These are phyloP conservation scores for Sarotherodon lohbergeri DNA, from an alignment of 2,113 vertebrate species.

Conservation along the genomic window DNA sequence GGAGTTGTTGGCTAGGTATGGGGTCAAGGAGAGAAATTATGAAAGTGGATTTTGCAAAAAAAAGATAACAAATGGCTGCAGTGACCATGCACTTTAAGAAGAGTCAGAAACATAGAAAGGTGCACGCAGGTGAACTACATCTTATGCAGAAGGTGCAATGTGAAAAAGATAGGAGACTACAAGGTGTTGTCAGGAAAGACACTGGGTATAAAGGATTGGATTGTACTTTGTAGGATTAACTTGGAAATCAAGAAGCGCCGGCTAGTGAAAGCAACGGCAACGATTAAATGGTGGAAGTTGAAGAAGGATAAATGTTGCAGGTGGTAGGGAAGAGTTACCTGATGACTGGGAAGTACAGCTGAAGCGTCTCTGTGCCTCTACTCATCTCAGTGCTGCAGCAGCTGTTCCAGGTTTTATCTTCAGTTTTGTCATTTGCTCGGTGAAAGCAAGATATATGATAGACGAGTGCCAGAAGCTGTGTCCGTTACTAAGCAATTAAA, in stretches of 20 bases:
- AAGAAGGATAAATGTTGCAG: background rate
- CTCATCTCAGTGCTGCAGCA: background rate
- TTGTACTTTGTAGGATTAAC: background rate
- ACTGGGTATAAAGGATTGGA: no score
- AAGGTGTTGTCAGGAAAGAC: background rate
- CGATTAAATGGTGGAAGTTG: background rate
- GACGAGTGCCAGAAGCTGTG: rapidly evolving
- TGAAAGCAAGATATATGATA: background rate
- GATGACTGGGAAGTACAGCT: background rate
- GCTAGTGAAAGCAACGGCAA: background rate
- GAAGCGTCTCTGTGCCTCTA: background rate
- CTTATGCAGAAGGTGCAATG: background rate
- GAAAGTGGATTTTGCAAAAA: background rate
- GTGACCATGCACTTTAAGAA: background rate
- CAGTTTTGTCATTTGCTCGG: background rate
- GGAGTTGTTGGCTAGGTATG: background rate
- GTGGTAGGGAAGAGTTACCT: rapidly evolving
- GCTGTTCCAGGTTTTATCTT: background rate
- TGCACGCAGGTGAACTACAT: background rate
- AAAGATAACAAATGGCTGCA: background rate
- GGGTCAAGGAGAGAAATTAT: background rate
- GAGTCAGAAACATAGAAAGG: background rate
- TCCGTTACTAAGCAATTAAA: background rate
- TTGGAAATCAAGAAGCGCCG: background rate
- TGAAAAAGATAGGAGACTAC: background rate